Base-by-base conservation (phyloP, 2,888 invertebrate genomes). In the Hirtodrosophila duncani region DNA sequence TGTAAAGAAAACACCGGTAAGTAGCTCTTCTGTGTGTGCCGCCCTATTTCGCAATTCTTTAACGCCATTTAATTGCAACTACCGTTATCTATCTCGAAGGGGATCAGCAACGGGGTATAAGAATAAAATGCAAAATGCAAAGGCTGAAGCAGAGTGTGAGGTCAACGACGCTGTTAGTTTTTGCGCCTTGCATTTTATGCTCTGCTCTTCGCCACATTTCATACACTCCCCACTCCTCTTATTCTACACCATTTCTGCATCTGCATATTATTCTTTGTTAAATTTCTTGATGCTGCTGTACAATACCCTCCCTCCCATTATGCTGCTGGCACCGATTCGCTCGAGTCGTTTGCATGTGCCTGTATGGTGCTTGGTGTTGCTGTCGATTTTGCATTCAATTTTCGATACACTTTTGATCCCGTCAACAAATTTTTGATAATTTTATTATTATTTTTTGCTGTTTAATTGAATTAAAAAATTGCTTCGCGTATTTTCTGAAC, bases 331-430 rank as follows among this genome's bases (percentile, higher is more conserved):
- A n/a, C 16, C 3, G 6, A 16, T n/a, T 20, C 17, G 7, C 29
- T 2, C 13, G 3, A 17, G 13, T 6, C 5, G 16, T 30, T 13
- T 45, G 43, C 23, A 49, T 17, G 11, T 30, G 39, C 43, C 30
- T 23, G 10, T n/a, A 16, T 21, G 36, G 23, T 48, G 33, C 46
- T 23, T 63, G 44, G 49, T 53, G 27, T 37, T 38, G 41, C 39
- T 29, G 41, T 14, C 53, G n/a, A n/a, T 53, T 45, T 63, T 69
- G 71, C 67, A 67, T 67, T 71, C 63, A 49, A 57, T 38, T 58
- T 66, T 70, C 80, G 84, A 84, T 84, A 84, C 79, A 83, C 84
- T 84, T n/a, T 84, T 84, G 84, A 84, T 82, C 84, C 80, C 52
- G 17, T 65, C 38, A 60, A 49, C 62, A 74, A 62, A 63, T 69